These are phyloP conservation scores for Branchipolynoe longqiensis DNA, from an alignment of 2,888 invertebrate genomes.

Conservation along the genomic window DNA sequence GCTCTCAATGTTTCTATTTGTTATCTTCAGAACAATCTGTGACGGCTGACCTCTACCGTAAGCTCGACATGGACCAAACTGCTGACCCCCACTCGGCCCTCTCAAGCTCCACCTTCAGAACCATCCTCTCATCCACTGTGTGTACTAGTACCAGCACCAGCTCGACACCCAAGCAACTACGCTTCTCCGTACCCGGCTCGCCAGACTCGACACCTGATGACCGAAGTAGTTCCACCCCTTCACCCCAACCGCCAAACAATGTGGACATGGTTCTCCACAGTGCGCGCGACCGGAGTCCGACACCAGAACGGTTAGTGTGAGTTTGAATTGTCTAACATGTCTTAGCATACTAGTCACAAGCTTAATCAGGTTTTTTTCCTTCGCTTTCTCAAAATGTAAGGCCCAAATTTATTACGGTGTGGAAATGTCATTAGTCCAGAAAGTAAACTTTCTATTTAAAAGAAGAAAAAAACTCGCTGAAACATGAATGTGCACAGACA, in stretches of 20 bases:
- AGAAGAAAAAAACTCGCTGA: too few relatives aligned
- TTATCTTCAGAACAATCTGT: slow-evolving; percentile 7
- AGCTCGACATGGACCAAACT: slow-evolving; percentile 22
- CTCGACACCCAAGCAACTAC: slow-evolving; percentile 71
- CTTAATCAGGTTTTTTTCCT: background rate
- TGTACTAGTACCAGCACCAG: slow-evolving; percentile 55
- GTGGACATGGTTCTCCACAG: background rate
- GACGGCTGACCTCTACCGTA: background rate
- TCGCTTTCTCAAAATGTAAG: background rate
- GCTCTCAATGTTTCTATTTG: too few relatives aligned
- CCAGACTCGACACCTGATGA: slow-evolving; percentile 36
- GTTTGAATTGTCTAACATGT: too few relatives aligned
- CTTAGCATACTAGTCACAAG: too few relatives aligned
- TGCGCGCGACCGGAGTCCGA: slow-evolving; percentile 71
- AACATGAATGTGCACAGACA: too few relatives aligned
- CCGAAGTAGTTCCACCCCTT: slow-evolving; percentile 8
- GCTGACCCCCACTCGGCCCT: background rate
- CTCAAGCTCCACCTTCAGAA: background rate
- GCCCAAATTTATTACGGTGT: background rate
- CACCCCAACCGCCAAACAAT: slow-evolving; percentile 6
- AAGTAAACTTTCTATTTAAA: too few relatives aligned
- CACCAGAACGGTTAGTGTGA: slow-evolving; percentile 75
- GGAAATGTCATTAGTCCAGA: too few relatives aligned
- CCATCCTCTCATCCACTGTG: background rate
- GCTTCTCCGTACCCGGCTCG: slow-evolving; percentile 66